Evolutionary conservation across 2,113 vertebrate genomes (phyloP).

Genomic region (Campylomormyrus numenius): DNA sequence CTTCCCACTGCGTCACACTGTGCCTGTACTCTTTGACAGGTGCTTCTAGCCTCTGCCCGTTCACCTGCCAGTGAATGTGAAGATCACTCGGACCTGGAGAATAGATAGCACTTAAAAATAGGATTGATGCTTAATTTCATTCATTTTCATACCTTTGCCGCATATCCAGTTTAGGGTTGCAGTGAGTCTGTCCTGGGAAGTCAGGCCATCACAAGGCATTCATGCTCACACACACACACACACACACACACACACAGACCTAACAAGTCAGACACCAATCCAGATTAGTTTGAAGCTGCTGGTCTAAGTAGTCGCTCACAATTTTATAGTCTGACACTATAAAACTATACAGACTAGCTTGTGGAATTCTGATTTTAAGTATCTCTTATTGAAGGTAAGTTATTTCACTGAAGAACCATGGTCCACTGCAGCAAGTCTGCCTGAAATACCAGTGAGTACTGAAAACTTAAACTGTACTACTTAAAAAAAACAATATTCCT

Average conservation of each 20-base stretch:
- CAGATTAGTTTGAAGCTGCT: neutral
- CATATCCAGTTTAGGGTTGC: neutral
- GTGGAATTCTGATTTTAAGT: neutral
- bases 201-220: neutral
- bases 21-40: conserved; percentile 59
- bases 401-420: neutral
- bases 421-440: neutral
- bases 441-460: neutral
- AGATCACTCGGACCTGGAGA: conserved; percentile 70
- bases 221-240: neutral
- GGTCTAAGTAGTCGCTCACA: neutral
- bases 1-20: conserved; percentile 50
- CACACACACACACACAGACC: neutral
- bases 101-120: conserved; percentile 42
- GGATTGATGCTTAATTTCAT: neutral
- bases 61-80: conserved; percentile 76
- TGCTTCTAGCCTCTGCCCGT: conserved; percentile 58
- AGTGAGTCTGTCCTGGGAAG: neutral
- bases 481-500: neutral
- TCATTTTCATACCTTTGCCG: neutral
- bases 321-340: neutral
- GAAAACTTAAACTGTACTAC: neutral
- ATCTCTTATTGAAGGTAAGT: too few relatives aligned
- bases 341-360: neutral
- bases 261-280: neutral